These are phyloP conservation scores for Phalangium opilio DNA, from an alignment of 2,888 invertebrate genomes.

Conservation along the genomic window DNA sequence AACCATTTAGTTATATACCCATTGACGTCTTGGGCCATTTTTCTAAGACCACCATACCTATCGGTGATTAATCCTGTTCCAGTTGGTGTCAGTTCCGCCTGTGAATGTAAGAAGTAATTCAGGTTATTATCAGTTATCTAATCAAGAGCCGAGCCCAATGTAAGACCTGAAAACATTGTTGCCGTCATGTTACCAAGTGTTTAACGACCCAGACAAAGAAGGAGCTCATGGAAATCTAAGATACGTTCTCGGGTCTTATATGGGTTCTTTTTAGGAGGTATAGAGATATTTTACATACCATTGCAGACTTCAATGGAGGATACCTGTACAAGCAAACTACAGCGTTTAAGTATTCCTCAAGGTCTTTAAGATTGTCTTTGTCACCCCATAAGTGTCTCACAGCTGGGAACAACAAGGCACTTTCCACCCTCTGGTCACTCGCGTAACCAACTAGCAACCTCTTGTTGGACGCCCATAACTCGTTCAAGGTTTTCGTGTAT, in stretches of 20 bases:
- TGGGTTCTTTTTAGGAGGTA: no score
- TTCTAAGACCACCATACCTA: conserved; percentile 18
- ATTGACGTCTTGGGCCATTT: conserved; percentile 19
- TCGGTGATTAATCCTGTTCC: conserved; percentile 10
- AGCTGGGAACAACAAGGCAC: conserved; percentile 10
- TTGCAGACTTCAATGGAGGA: no score
- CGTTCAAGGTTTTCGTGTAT: conserved; percentile 40
- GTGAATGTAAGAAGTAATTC: conserved; percentile 3
- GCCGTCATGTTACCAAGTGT: no score
- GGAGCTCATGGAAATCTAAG: no score
- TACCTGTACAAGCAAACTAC: conserved; percentile 9
- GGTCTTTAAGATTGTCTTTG: conserved; percentile 38
- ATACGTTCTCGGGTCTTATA: no score
- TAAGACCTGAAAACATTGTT: no score
- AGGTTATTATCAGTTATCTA: no score
- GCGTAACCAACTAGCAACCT: conserved; percentile 45
- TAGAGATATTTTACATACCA: no score
- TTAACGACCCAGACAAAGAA: no score
- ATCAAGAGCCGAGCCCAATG: no score
- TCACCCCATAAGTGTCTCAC: conserved; percentile 40
- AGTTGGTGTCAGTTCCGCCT: conserved; percentile 20
- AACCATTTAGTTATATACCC: conserved; percentile 15
- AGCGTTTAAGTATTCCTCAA: conserved; percentile 38
- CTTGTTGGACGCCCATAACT: conserved; percentile 41
- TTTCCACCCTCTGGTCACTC: conserved; percentile 28